Base-by-base conservation (phyloP, 2,797 vertebrate species). In the Artibeus jamaicensis region DNA sequence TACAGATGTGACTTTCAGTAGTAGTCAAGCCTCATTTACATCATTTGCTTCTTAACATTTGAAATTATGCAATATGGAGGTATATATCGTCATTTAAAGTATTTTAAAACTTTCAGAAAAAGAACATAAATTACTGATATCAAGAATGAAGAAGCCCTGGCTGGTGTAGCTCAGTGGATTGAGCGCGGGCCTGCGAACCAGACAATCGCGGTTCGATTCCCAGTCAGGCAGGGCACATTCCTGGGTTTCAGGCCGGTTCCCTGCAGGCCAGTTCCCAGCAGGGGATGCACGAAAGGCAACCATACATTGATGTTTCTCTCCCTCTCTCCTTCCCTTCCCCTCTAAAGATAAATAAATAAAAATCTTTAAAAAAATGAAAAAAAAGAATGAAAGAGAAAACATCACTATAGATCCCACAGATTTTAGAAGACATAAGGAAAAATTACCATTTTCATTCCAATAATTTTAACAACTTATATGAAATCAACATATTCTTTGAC, bases 131-230 rank as follows among this genome's bases (percentile, higher is more conserved):
- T 73, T 91, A 73, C 16, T n/a, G 89, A 59, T 79, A 57, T 70
- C 42, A 86, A 86, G 76, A 96, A 94, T 57, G 32, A 78, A 94
- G n/a, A n/a, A n/a, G n/a, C n/a, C n/a, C n/a, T n/a, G n/a, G n/a
- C n/a, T n/a, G n/a, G n/a, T n/a, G n/a, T n/a, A n/a, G n/a, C n/a
- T n/a, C n/a, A n/a, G n/a, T n/a, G n/a, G n/a, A n/a, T n/a, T n/a
- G n/a, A n/a, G n/a, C n/a, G n/a, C n/a, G n/a, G n/a, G n/a, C n/a
- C n/a, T n/a, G n/a, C n/a, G n/a, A n/a, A n/a, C n/a, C n/a, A n/a
- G n/a, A n/a, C n/a, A n/a, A n/a, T n/a, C n/a, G n/a, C n/a, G n/a
- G n/a, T n/a, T n/a, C n/a, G n/a, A n/a, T n/a, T n/a, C n/a, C n/a
- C n/a, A n/a, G n/a, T n/a, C n/a, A n/a, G n/a, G n/a, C n/a, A n/a